Conservation (phyloP, 2,888 invertebrate genomes). For the Epinotia demarniana region DNA sequence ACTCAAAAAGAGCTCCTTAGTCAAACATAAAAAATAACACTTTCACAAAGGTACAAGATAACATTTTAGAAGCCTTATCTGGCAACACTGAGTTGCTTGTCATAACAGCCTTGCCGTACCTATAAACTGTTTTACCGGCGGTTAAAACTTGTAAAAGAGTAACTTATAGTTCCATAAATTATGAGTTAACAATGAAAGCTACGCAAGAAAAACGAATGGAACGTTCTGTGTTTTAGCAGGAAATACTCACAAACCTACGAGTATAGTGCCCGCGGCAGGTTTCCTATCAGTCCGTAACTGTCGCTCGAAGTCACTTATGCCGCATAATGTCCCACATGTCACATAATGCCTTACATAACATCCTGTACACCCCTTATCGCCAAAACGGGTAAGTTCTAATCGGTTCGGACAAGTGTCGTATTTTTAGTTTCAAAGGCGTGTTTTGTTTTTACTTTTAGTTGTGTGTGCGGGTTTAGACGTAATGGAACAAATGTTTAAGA, state of each 20-base stretch:
- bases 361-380: background rate
- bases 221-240: background rate
- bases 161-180: too few species aligned
- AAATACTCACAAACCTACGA: background rate
- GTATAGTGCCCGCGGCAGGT: background rate
- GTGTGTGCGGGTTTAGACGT: background rate
- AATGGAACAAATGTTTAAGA: background rate
- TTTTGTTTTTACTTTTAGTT: background rate
- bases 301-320: background rate
- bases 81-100: too few species aligned
- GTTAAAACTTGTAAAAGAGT: too few species aligned
- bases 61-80: too few species aligned
- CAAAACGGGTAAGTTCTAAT: background rate
- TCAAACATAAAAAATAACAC: too few species aligned
- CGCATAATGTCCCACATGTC: background rate
- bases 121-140: too few species aligned
- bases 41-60: too few species aligned
- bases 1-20: too few species aligned
- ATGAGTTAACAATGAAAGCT: too few species aligned
- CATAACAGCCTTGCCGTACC: too few species aligned
- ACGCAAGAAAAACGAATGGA: too few species aligned
- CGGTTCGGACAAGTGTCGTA: background rate
- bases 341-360: background rate
- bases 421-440: background rate
- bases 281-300: constrained; percentile 1